These are phyloP conservation scores for Picus viridis DNA, from an alignment of 2,797 vertebrate species.

Conservation along the genomic window DNA sequence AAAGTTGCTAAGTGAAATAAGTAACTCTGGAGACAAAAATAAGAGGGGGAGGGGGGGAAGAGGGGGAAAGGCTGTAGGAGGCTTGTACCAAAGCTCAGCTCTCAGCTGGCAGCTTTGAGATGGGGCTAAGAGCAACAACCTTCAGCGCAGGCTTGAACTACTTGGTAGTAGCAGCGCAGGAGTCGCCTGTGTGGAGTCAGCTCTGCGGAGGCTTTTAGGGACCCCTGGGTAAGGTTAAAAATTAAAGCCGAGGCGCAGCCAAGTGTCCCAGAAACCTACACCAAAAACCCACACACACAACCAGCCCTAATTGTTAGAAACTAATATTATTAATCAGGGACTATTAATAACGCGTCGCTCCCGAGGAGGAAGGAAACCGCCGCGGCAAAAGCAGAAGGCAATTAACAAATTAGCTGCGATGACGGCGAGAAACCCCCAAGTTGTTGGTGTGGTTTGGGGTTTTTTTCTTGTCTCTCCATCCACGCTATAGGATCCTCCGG, in stretches of 20 bases:
- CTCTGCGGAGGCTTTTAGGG: conserved; percentile 17
- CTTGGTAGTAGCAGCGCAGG: background rate
- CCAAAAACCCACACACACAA: conserved; percentile 41
- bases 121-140: background rate
- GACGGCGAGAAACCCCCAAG: conserved; percentile 12
- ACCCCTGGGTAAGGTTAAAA: conserved; percentile 46
- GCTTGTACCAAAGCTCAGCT: background rate
- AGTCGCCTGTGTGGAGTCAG: background rate
- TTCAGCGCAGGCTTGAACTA: background rate
- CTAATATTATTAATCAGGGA: conserved; percentile 72
- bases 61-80: background rate
- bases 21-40: background rate
- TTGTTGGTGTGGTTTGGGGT: too few species aligned
- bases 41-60: too few species aligned
- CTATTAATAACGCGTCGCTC: conserved; percentile 64
- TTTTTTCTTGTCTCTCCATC: too few species aligned
- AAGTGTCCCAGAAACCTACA: conserved; percentile 35
- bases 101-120: background rate
- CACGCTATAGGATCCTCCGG: too few species aligned
- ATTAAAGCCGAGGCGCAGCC: conserved; percentile 66
- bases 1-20: conserved; percentile 36
- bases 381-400: conserved; percentile 44
- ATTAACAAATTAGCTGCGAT: conserved; percentile 75
- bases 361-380: conserved; percentile 56
- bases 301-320: conserved; percentile 51